These are phyloP conservation scores for Boloria euphrosyne DNA, from an alignment of 2,888 invertebrate genomes.

Conservation along the genomic window DNA sequence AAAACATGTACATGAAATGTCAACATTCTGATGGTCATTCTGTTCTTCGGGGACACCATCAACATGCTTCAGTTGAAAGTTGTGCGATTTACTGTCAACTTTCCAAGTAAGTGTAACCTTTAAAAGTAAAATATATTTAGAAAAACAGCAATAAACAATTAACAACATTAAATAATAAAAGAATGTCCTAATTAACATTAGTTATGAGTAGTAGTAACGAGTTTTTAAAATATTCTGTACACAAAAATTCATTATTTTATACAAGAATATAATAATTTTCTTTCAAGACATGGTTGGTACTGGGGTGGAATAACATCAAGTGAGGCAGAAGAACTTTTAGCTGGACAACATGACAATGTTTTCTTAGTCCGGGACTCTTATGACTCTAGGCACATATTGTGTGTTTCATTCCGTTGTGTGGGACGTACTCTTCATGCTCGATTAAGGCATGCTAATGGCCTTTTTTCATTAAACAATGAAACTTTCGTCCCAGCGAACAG, in stretches of 20 bases:
- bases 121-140: no score
- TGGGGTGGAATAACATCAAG: conserved; percentile 89
- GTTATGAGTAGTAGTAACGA: no score
- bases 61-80: conserved; percentile 71
- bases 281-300: conserved; percentile 85
- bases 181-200: no score
- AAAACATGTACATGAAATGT: conserved; percentile 63
- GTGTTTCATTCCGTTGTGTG: conserved; percentile 87
- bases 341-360: conserved; percentile 87
- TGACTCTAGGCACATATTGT: conserved; percentile 85
- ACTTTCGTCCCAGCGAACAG: conserved; percentile 78
- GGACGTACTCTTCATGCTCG: conserved; percentile 87
- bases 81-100: conserved; percentile 77
- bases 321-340: conserved; percentile 86
- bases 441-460: conserved; percentile 87
- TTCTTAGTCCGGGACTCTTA: conserved; percentile 89
- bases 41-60: conserved; percentile 72
- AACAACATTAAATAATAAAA: no score
- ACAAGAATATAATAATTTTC: conserved; percentile 13
- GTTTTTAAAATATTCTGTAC: no score
- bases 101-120: conserved; percentile 62
- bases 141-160: no score
- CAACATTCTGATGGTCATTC: conserved; percentile 74
- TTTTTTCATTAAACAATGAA: conserved; percentile 84
- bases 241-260: neutral